Conservation (phyloP, 2,113 vertebrate species). For the Protobothrops flavoviridis region DNA sequence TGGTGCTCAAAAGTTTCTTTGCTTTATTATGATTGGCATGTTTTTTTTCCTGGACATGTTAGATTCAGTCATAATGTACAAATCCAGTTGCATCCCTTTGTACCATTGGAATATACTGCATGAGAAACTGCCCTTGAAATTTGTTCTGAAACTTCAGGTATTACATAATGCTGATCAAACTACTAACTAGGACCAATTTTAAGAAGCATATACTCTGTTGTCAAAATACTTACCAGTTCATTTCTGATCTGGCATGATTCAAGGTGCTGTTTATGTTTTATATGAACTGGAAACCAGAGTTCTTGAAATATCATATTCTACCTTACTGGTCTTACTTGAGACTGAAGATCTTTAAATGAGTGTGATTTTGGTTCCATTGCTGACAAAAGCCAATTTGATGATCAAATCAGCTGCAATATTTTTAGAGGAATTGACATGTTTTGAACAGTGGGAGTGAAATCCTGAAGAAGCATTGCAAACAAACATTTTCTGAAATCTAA, state of each 20-base stretch:
- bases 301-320: no score
- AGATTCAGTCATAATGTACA: neutral
- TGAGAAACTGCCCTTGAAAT: neutral
- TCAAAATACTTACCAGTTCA: neutral
- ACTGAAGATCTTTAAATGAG: no score
- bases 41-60: neutral
- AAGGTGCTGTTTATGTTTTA: no score
- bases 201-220: neutral
- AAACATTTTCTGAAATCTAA: neutral
- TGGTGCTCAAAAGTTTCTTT: neutral
- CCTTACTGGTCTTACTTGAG: no score
- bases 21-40: neutral
- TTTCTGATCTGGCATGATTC: neutral
- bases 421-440: neutral
- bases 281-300: no score
- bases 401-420: neutral
- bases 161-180: neutral
- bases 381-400: neutral
- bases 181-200: neutral
- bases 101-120: neutral
- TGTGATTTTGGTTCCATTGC: neutral
- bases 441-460: neutral
- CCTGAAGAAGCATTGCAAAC: neutral
- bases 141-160: neutral
- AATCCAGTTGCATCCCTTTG: neutral